Conservation (phyloP, 2,113 vertebrate genomes). For the Octodon degus region DNA sequence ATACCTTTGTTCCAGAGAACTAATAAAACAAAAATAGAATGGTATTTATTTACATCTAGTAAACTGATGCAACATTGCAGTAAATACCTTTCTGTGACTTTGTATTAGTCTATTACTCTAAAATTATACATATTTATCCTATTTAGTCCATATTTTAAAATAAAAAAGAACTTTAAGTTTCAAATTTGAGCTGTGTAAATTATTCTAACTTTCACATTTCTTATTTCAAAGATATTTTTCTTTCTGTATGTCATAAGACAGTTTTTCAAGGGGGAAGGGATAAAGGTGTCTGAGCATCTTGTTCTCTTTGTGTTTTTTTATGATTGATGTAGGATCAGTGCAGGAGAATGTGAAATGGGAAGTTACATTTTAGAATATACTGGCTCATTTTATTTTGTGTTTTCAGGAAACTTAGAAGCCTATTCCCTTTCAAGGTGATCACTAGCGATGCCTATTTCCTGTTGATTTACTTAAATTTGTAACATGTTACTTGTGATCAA, state of each 20-base stretch:
- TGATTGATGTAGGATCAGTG: background rate
- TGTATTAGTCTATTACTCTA: background rate
- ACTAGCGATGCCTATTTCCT: conserved; percentile 40
- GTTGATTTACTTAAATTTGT: conserved; percentile 58
- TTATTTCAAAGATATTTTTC: background rate
- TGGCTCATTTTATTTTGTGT: conserved; percentile 24
- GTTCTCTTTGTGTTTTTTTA: background rate
- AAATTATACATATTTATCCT: background rate
- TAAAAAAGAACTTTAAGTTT: conserved; percentile 1
- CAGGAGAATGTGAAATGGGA: background rate
- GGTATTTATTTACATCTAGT: background rate
- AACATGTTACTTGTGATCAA: conserved; percentile 55
- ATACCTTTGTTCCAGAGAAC: background rate
- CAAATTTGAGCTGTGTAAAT: background rate
- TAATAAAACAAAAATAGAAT: background rate
- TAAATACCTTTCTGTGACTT: background rate
- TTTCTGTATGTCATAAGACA: background rate
- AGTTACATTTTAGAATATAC: background rate
- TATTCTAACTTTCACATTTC: conserved; percentile 31
- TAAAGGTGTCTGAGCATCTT: background rate
- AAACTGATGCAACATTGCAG: background rate
- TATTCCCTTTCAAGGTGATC: background rate
- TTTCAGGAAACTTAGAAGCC: conserved; percentile 15
- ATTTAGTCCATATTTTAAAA: background rate
- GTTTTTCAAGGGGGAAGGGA: background rate